Conservation (phyloP, 1,140 invertebrate genomes). For the Drosophila novamexicana region DNA sequence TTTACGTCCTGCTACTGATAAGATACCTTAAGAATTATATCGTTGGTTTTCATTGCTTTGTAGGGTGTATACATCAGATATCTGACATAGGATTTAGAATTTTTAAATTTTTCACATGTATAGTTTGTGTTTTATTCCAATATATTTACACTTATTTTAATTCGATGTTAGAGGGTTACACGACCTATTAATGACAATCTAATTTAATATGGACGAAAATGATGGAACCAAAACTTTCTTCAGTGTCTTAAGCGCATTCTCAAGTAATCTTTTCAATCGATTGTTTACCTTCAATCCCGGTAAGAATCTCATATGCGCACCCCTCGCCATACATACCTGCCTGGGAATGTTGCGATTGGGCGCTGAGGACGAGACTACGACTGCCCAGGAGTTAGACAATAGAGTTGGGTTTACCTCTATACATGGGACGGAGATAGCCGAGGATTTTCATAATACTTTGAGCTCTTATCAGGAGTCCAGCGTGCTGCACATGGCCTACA, state of each 20-base stretch:
- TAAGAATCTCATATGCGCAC: slow-evolving; percentile 7
- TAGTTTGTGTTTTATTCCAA: not conserved
- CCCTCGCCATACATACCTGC: slow-evolving; percentile 9
- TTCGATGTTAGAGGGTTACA: not conserved
- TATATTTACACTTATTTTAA: not conserved
- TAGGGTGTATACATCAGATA: not conserved
- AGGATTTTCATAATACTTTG: not conserved
- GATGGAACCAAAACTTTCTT: not conserved
- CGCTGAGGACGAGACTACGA: not conserved
- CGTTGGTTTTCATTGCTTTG: not conserved
- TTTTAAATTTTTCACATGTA: not conserved
- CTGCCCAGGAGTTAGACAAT: slow-evolving; percentile 4
- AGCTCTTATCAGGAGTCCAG: not conserved
- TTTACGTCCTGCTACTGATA: no score
- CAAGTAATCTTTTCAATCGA: not conserved
- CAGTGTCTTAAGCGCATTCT: not conserved
- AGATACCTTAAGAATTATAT: no score
- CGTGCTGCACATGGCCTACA: slow-evolving; percentile 2
- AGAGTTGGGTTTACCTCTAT: not conserved
- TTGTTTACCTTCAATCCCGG: not conserved
- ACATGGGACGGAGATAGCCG: slow-evolving; percentile 6
- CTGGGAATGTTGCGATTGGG: slow-evolving; percentile 1
- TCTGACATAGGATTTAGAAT: not conserved
- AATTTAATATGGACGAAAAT: not conserved
- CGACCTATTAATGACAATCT: not conserved